Evolutionary conservation across 2,797 vertebrate species (phyloP), one percentile per base, ranked within the genome.

Genomic region (Eutrigla gurnardus): DNA sequence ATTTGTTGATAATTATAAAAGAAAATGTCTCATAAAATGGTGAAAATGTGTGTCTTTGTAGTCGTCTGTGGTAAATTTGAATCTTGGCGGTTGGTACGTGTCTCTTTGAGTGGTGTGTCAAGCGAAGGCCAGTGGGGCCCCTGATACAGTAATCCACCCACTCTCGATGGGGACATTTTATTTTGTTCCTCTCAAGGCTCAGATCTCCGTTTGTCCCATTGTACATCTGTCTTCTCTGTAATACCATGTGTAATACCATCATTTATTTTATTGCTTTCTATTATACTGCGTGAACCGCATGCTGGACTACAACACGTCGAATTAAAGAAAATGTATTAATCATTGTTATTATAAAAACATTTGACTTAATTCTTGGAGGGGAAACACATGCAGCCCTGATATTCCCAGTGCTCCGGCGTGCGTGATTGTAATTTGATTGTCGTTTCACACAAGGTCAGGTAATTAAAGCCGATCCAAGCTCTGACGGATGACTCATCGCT

Each of bases 401-500:
- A 37, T 75, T 64, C 57, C 11, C 42, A 33, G 59, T 59, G 77
- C 70, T 76, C 85, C 70, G 55, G 52, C 45, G 73, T 70, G 55
- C 82, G 59, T 83, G 68, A 70, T 69, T 62, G 39, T 77, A 62
- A 72, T 25, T 25, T 25, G 25, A 25, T 25, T 55, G 78, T 85
- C 65, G 78, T 81, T 70, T 80, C 78, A 85, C 78, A 85, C 91
- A 82, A 87, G 84, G 85, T 87, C 82, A 81, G 81, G 75, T 90
- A 89, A 92, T 90, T 92, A 92, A 92, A 88, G 81, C 78, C 62
- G 73, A 85, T 89, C 76, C n/a, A 25, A 74, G 85, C 65, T 39
- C 76, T 73, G 81, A 63, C 65, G 82, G 80, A 84, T 93, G 93
- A 93, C 39, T 93, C 91, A 93, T 88, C 65, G 33, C 80, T 72